phyloP scores from a whole-genome alignment of 2,797 vertebrate genomes.

The Centroberyx gerrardi region DNA sequence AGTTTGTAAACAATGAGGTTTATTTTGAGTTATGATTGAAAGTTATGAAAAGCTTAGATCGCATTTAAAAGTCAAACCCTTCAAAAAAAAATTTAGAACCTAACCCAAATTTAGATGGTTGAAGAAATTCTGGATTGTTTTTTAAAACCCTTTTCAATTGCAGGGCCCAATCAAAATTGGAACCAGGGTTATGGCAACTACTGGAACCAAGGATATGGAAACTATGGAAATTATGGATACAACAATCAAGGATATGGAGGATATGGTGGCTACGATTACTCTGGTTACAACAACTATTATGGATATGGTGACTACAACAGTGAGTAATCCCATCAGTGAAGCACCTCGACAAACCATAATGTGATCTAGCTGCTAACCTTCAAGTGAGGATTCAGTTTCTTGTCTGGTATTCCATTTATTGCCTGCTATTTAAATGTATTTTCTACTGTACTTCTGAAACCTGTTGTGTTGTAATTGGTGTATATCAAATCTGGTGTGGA shows the following conservation, averaged over 20 bases:
- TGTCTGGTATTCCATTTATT: background rate
- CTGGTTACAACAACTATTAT: constrained; percentile 99
- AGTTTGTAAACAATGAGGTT: no score
- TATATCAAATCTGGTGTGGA: background rate
- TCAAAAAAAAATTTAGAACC: no score
- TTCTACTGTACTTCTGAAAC: background rate
- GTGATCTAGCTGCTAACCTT: background rate
- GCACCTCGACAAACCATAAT: constrained; percentile 59
- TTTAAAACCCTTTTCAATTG: constrained; percentile 30
- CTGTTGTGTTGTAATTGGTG: constrained; percentile 4
- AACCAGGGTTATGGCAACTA: constrained; percentile 98
- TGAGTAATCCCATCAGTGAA: constrained; percentile 85
- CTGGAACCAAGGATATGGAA: constrained; percentile 98
- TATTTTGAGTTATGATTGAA: no score
- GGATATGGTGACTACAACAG: constrained; percentile 98
- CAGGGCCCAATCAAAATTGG: constrained; percentile 97
- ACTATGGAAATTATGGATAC: constrained; percentile 94
- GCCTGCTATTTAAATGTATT: background rate
- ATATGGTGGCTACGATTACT: constrained; percentile 97
- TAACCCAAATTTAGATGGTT: no score
- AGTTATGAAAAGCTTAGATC: no score
- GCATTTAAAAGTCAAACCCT: background rate
- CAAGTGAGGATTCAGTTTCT: background rate
- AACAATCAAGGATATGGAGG: constrained; percentile 97
- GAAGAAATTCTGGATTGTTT: background rate